Percentiles rank a stretch among this genome's conserved stretches.
Conservation (phyloP, 2,888 invertebrate species). For the Iselma pallidipennis region DNA sequence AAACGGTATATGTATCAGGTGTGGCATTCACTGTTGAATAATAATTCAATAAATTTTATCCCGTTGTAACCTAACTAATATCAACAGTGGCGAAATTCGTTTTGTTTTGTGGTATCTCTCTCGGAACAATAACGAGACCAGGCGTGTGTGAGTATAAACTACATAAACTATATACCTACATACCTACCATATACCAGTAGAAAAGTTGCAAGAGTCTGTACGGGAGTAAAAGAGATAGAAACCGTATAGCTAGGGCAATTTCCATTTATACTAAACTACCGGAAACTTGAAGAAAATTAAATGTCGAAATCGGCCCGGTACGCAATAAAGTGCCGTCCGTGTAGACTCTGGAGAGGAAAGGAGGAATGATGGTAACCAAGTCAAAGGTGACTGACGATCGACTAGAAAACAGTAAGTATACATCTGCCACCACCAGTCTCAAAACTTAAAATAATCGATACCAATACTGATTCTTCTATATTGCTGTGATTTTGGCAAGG, state of each 20-base stretch:
- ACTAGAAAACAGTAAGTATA: slow-evolving; percentile 31
- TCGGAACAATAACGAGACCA: slow-evolving; percentile 26
- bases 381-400: slow-evolving; percentile 45
- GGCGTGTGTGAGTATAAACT: slow-evolving; percentile 8
- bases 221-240: no score
- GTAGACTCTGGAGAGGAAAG: no score
- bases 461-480: no score
- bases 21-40: slow-evolving; percentile 12
- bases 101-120: slow-evolving; percentile 18
- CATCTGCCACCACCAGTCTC: slow-evolving; percentile 16
- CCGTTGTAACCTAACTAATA: neutral
- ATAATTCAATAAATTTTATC: slow-evolving; percentile 17
- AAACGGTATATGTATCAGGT: slow-evolving; percentile 19
- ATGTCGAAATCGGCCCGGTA: slow-evolving; percentile 42
- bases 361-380: slow-evolving; percentile 19
- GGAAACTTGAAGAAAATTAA: slow-evolving; percentile 48
- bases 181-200: neutral
- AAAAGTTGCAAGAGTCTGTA: no score
- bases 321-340: slow-evolving; percentile 43
- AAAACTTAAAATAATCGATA: slow-evolving; percentile 5
- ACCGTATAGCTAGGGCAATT: no score
- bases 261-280: slow-evolving; percentile 50
- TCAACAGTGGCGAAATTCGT: slow-evolving; percentile 4
- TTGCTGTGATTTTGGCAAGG: no score
- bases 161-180: no score